Evolutionary conservation across 2,888 invertebrate species (phyloP).

Genomic region (Cephus runcator): DNA sequence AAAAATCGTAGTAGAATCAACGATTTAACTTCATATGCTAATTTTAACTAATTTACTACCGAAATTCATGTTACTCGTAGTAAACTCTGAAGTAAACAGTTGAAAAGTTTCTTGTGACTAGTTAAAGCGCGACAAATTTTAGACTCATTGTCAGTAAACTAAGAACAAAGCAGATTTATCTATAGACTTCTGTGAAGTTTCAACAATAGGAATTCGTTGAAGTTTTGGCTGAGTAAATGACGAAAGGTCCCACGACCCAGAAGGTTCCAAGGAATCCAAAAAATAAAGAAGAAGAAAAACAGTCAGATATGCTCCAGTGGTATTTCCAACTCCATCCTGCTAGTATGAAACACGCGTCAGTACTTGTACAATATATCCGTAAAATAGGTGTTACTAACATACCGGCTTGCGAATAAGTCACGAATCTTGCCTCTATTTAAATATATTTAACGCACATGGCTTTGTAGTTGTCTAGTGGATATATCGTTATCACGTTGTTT

Average conservation of each 20-base stretch:
- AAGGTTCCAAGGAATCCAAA: background rate
- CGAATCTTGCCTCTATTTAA: background rate
- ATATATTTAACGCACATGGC: background rate
- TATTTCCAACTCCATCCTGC: background rate
- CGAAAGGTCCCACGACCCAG: background rate
- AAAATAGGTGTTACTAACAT: background rate
- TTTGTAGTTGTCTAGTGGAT: background rate
- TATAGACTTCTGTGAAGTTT: background rate
- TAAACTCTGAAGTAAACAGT: background rate
- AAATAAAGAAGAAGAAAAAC: background rate
- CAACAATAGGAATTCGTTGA: background rate
- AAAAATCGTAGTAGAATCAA: background rate
- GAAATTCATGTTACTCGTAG: background rate
- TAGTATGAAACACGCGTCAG: background rate
- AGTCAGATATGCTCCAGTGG: background rate
- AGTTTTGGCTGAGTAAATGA: background rate
- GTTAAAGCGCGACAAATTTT: background rate
- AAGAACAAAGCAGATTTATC: background rate
- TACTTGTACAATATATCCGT: background rate
- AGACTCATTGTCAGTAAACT: background rate
- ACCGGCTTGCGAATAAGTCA: background rate
- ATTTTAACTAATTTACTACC: background rate
- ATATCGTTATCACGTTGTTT: background rate
- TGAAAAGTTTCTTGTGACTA: background rate
- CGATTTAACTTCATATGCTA: background rate